Conservation (phyloP, 2,888 invertebrate genomes). For the Mesorhabditis belari region DNA sequence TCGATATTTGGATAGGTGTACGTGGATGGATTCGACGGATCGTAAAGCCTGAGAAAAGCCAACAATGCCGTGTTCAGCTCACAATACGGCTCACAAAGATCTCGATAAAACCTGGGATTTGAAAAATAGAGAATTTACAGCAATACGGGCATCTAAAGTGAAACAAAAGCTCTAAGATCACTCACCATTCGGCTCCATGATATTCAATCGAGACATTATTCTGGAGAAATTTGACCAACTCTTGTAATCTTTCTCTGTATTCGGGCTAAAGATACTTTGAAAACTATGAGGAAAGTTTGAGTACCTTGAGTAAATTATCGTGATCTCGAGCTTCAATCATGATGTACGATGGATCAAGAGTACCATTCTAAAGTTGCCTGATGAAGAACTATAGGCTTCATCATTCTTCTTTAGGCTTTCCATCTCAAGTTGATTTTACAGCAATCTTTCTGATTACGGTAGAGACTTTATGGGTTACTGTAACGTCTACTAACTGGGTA, state of each 20-base stretch:
- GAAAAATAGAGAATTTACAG: background rate
- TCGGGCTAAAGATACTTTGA: slow-evolving; percentile 5
- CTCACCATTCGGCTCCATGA: slow-evolving; percentile 2
- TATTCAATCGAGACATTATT: slow-evolving; percentile 31
- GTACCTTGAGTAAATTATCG: slow-evolving; percentile 32
- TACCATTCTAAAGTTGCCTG: slow-evolving; percentile 33
- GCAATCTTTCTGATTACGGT: background rate
- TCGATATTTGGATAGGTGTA: slow-evolving; percentile 44
- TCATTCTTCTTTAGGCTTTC: too few relatives aligned
- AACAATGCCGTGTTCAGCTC: slow-evolving; percentile 47
- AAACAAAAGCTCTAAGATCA: too few relatives aligned
- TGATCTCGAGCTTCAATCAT: slow-evolving; percentile 43
- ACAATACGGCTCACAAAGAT: slow-evolving; percentile 47
- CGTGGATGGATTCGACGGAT: slow-evolving; percentile 31
- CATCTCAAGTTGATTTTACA: background rate
- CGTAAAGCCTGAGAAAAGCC: slow-evolving; percentile 46
- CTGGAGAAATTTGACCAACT: slow-evolving; percentile 37
- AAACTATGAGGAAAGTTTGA: background rate
- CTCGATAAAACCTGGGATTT: slow-evolving; percentile 22
- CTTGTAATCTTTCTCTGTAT: slow-evolving; percentile 30
- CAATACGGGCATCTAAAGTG: background rate
- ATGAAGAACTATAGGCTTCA: background rate
- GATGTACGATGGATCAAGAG: slow-evolving; percentile 45
- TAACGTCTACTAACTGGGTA: background rate
- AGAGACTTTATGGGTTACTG: background rate